A percentile compares a stretch with the other conserved stretches of the same genome.
These are phyloP conservation scores for Saxidomus purpurata DNA, from an alignment of 1,140 invertebrate genomes.

Conservation along the genomic window DNA sequence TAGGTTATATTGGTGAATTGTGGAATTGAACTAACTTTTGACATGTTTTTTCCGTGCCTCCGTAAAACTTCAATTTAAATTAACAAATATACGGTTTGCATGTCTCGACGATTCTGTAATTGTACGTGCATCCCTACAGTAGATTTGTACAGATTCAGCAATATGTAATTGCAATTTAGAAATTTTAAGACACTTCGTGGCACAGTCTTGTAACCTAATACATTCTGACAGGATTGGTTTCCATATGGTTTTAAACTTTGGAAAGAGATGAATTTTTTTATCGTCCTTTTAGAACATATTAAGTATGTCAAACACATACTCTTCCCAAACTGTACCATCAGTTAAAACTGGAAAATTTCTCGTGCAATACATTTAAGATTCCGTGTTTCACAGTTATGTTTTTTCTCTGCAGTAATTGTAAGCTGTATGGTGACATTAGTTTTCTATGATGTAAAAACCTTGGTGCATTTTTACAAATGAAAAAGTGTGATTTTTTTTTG, in stretches of 20 bases:
- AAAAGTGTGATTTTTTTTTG: too few relatives aligned
- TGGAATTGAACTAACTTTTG: too few relatives aligned
- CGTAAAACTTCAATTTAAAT: slow-evolving; percentile 4
- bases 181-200: background rate
- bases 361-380: background rate
- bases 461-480: too few relatives aligned
- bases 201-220: background rate
- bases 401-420: background rate
- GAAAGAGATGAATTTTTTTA: background rate
- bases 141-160: background rate
- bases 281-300: too few relatives aligned
- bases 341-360: slow-evolving; percentile 31
- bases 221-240: background rate
- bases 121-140: background rate
- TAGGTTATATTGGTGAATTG: too few relatives aligned
- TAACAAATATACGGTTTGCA: slow-evolving; percentile 16
- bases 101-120: background rate
- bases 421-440: too few relatives aligned
- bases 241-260: background rate
- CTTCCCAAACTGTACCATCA: slow-evolving; percentile 2
- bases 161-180: background rate
- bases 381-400: background rate
- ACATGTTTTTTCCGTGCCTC: background rate
- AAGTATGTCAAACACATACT: too few relatives aligned
- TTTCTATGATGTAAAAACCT: too few relatives aligned